Conservation (phyloP, 2,113 vertebrate species). For the Dasyornis broadbenti region DNA sequence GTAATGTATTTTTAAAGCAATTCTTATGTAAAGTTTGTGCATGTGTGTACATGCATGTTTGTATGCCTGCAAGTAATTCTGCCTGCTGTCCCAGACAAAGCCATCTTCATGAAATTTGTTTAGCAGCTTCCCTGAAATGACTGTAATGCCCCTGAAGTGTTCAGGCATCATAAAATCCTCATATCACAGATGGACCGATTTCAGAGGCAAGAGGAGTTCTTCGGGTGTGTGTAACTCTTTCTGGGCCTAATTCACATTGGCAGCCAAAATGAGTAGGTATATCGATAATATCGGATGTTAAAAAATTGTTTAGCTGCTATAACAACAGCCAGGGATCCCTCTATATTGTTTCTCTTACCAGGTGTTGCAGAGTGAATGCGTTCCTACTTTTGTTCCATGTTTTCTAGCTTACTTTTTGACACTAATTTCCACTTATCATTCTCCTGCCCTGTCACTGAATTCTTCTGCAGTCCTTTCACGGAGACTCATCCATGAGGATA, state of each 20-base stretch:
- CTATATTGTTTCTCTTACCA: not conserved
- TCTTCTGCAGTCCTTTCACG: not conserved
- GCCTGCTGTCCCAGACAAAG: constrained; percentile 1
- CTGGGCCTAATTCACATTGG: not conserved
- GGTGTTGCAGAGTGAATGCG: not conserved
- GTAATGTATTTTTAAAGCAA: not conserved
- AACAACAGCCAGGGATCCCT: not conserved
- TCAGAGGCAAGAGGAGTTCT: not conserved
- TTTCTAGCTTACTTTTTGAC: not conserved
- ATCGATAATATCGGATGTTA: not conserved
- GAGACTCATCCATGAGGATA: constrained; percentile 32
- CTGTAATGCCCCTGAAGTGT: constrained; percentile 19
- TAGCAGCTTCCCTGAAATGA: not conserved
- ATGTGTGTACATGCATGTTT: not conserved
- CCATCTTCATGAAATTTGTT: not conserved
- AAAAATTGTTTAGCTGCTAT: not conserved
- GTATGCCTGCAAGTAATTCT: not conserved
- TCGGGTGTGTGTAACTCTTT: not conserved
- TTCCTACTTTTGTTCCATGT: not conserved
- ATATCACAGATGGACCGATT: not conserved
- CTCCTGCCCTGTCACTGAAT: not conserved
- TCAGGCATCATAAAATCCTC: constrained; percentile 31
- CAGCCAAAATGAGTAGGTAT: not conserved
- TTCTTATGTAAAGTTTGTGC: not conserved
- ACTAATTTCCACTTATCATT: not conserved